phyloP scores from a whole-genome alignment of 2,797 vertebrate species.

The Rallus crepitans region DNA sequence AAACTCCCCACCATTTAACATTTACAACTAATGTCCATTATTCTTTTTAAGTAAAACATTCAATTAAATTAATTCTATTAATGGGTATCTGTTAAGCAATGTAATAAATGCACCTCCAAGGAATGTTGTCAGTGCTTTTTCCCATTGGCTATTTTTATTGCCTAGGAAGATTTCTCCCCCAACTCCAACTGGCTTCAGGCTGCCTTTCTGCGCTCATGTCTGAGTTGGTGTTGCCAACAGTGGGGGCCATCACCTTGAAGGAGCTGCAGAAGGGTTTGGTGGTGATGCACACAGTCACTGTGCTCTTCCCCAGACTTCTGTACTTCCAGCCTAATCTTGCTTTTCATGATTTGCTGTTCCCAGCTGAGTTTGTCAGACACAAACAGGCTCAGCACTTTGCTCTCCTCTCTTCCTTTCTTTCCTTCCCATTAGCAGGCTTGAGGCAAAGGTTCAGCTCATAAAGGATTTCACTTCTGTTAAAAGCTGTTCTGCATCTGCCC shows the following conservation, averaged over 20 bases:
- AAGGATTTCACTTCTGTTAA: background rate
- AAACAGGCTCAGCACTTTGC: background rate
- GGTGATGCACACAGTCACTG: background rate
- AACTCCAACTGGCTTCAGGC: background rate
- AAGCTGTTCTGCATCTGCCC: background rate
- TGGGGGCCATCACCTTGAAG: too few species aligned
- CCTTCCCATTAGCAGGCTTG: background rate
- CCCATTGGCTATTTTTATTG: background rate
- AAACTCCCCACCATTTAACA: background rate
- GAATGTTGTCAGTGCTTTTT: background rate
- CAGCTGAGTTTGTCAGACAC: background rate
- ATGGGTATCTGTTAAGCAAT: background rate
- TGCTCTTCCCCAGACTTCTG: background rate
- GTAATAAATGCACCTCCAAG: background rate
- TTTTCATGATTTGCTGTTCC: background rate
- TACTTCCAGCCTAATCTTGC: background rate
- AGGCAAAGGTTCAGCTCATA: background rate
- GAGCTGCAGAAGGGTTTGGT: background rate
- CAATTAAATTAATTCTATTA: background rate
- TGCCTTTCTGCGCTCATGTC: background rate
- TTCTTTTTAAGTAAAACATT: background rate
- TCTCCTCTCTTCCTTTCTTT: background rate
- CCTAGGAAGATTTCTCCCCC: background rate
- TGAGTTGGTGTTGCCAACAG: background rate
- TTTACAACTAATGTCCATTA: background rate